Base-by-base conservation (phyloP, 1,140 invertebrate genomes). In the Drosophila ohnishii region DNA sequence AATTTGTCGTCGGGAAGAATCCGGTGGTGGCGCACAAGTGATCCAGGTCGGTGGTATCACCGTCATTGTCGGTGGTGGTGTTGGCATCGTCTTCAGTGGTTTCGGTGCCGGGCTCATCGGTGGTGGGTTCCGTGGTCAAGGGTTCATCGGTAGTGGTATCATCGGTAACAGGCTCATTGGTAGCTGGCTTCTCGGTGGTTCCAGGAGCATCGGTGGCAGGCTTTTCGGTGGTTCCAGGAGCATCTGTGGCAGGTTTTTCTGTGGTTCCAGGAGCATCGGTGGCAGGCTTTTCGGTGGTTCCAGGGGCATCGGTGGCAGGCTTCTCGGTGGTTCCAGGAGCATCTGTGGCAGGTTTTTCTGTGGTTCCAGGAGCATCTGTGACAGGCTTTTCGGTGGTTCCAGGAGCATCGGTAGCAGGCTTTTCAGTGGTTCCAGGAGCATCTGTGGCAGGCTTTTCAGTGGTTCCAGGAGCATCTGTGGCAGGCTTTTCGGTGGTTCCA, bases 11-110 rank as follows among this genome's bases (percentile, higher is more conserved):
- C 2, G 72, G 79, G 5, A 63, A 51, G 14, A 79, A 55, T 0
- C 90, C 90, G 8, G 42, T 53, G 14, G 64, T 65, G n/a, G 69
- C 56, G 45, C 90, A 90, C 7, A n/a, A 3, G 3, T 42, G 8
- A 6, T 45, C 32, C 1, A 0, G 3, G 5, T 14, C 71, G 11
- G 47, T 48, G 9, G 19, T 59, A 8, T 22, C 11, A 8, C 30
- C 19, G 2, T 40, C 39, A 4, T 39, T 40, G 35, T 61, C 71
- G 28, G 61, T 55, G 11, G 37, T 28, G 1, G 60, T 16, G 8
- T 9, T 51, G 3, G 39, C 40, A n/a, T 32, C 47, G 3, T 35
- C n/a, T 0, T 45, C 63, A n/a, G 74, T 74, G 19, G 62, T 50
- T 6, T 60, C 30, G 1, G 55, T 58, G 11, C 50, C 16, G 14